Evolutionary conservation across 2,888 invertebrate genomes (phyloP).

Genomic region (Drosophila birchii): DNA sequence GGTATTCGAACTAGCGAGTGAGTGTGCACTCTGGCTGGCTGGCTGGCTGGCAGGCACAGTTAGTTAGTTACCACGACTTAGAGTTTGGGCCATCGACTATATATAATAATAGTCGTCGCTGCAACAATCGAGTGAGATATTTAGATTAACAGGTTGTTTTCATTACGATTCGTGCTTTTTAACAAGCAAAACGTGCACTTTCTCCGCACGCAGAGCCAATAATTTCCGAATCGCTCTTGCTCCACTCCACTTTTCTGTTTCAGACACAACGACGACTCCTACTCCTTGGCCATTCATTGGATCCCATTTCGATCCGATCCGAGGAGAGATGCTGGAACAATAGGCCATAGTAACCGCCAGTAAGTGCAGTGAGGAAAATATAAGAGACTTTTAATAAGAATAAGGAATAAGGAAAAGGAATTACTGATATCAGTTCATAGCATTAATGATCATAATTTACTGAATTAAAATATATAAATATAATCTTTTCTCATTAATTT

Average conservation of each 20-base stretch:
- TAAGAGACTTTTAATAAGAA: neutral
- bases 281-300: constrained; percentile 42
- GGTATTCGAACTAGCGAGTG: constrained; percentile 51
- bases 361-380: constrained; percentile 6
- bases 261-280: constrained; percentile 46
- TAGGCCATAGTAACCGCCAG: constrained; percentile 43
- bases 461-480: neutral
- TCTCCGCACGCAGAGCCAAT: constrained; percentile 84
- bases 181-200: constrained; percentile 84
- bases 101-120: constrained; percentile 75
- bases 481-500: neutral
- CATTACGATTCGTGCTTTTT: constrained; percentile 82
- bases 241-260: constrained; percentile 43
- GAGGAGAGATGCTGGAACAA: constrained; percentile 45
- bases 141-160: constrained; percentile 84
- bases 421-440: neutral
- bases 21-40: constrained; percentile 51
- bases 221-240: constrained; percentile 63
- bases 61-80: constrained; percentile 74
- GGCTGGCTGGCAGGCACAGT: constrained; percentile 27
- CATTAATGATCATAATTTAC: neutral
- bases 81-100: constrained; percentile 62
- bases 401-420: no score
- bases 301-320: constrained; percentile 35
- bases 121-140: constrained; percentile 82